Evolutionary conservation across 2,113 vertebrate species (phyloP), one percentile per base, ranked within the genome.

Genomic region (Daphoenositta chrysoptera): DNA sequence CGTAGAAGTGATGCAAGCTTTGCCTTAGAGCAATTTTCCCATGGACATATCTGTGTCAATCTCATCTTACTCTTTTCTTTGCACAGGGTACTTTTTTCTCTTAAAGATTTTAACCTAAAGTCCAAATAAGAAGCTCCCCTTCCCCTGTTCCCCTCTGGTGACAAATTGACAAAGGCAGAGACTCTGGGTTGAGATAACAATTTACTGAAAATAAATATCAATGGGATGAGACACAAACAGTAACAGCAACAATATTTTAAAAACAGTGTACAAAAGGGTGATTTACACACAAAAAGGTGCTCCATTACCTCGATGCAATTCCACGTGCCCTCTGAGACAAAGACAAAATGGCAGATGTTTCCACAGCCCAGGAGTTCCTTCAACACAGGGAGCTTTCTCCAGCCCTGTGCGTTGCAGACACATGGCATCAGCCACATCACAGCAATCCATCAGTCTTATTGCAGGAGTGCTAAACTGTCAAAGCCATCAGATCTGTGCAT

Each of bases 201-300:
- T 77, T 77, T 77, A 10, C 18, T 51, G 37, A 27, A 9, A 51
- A 18, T 24, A 26, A 66, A 30, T 11, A 37, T 14, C 37, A 10
- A 2, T 44, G 61, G 44, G 13, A 50, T 58, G 16, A 68, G 53
- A 58, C 58, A 68, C 0, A 0, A 77, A 58, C 22, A 50, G 13
- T 12, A 58, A 58, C 1, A 2, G 14, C 44, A 58, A 22, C 37
- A 76, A 22, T 31, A 58, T 50, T 56, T 51, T 10, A 10, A 5
- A 37, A 31, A 1, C 9, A 12, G 13, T 18, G 44, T 35, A 44
- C 26, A 31, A 57, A 58, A 68, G 11, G 5, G 4, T 86, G 61
- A 33, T 68, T 77, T 51, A 22, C 17, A 50, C 33, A 31, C 26
- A 51, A 44, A 44, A 44, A 27, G 37, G 7, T 51, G 31, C 53